These are phyloP conservation scores for Nephrotoma flavescens DNA, from an alignment of 2,888 invertebrate genomes.

Conservation along the genomic window DNA sequence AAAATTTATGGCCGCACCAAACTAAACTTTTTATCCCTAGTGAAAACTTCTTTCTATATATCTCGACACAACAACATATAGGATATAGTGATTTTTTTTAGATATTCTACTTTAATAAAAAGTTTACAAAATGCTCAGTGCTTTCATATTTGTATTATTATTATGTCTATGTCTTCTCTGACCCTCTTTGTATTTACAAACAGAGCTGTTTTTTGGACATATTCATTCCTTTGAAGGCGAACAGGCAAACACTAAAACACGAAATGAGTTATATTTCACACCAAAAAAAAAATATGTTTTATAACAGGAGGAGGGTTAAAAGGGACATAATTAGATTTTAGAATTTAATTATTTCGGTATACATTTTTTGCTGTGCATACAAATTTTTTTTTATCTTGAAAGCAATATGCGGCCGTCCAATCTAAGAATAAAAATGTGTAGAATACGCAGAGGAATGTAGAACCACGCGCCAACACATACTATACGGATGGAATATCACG, in stretches of 20 bases:
- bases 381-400: too few relatives aligned
- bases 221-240: neutral
- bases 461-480: too few relatives aligned
- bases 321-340: neutral
- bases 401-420: too few relatives aligned
- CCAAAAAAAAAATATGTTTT: neutral
- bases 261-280: neutral
- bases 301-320: neutral
- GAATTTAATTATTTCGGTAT: neutral
- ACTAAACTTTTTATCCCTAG: neutral
- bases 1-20: neutral
- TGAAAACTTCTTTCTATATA: neutral
- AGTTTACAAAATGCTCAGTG: neutral
- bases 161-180: neutral
- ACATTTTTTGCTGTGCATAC: too few relatives aligned
- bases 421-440: too few relatives aligned
- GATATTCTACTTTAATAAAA: neutral
- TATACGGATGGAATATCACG: neutral
- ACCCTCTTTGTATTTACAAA: neutral
- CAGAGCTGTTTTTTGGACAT: neutral
- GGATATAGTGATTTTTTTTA: neutral
- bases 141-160: neutral
- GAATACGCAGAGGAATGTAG: too few relatives aligned
- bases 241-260: too few relatives aligned
- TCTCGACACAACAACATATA: neutral